Evolutionary conservation across 2,888 invertebrate species (phyloP).

Genomic region (Chrysolina oricalcia): DNA sequence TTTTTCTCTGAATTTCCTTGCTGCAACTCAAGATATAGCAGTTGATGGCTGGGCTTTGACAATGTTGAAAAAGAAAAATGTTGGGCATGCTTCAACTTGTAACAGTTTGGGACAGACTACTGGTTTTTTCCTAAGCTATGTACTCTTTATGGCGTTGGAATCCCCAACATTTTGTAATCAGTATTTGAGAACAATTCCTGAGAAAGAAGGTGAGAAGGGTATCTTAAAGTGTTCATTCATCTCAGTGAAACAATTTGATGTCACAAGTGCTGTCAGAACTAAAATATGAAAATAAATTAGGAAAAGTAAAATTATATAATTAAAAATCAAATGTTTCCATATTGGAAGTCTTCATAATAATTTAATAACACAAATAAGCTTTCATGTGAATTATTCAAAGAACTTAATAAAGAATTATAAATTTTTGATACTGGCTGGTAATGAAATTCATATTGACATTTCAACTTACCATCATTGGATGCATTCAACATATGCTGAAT

Average conservation of each 20-base stretch:
- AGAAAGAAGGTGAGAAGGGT: slow-evolving; percentile 76
- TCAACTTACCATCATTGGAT: too few species aligned
- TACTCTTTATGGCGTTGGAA: slow-evolving; percentile 96
- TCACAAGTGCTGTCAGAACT: too few species aligned
- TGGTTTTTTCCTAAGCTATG: slow-evolving; percentile 97
- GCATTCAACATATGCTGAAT: too few species aligned
- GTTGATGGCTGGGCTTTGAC: slow-evolving; percentile 99
- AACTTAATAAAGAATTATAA: too few species aligned
- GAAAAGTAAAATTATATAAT: background rate
- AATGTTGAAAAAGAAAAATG: slow-evolving; percentile 96
- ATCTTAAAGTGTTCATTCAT: too few species aligned
- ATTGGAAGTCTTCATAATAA: too few species aligned
- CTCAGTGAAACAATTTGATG: too few species aligned
- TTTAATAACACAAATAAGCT: too few species aligned
- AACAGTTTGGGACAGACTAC: slow-evolving; percentile 99
- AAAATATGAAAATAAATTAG: too few species aligned
- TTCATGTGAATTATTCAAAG: too few species aligned
- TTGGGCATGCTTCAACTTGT: slow-evolving; percentile 98
- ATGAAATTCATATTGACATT: too few species aligned
- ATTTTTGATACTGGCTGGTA: too few species aligned
- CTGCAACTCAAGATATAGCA: slow-evolving; percentile 99
- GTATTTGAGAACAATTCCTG: slow-evolving; percentile 85
- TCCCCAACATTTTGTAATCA: slow-evolving; percentile 96
- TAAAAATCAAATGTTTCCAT: slow-evolving; percentile 27
- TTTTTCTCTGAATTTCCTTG: slow-evolving; percentile 93